These are phyloP conservation scores for Brachionus plicatilis DNA, from an alignment of 1,140 invertebrate genomes.

Conservation along the genomic window DNA sequence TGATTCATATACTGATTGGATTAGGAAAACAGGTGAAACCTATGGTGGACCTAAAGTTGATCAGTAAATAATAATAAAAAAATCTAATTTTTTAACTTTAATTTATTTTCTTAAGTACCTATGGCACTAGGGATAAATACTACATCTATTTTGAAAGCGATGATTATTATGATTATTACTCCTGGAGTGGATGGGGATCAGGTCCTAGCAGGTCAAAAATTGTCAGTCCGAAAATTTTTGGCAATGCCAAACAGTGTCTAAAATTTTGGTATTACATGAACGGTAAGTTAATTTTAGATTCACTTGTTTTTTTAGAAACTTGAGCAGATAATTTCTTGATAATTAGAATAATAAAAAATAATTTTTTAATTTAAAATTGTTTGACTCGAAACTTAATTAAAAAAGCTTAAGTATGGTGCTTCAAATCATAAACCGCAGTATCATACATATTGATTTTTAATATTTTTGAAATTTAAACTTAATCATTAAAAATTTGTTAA, in stretches of 20 bases:
- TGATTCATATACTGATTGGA: not conserved
- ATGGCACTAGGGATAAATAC: not conserved
- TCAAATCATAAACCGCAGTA: too few relatives aligned
- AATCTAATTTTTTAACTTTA: not conserved
- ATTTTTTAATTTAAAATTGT: not conserved
- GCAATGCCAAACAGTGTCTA: slow-evolving; percentile 41
- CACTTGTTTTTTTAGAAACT: too few relatives aligned
- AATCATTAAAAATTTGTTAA: too few relatives aligned
- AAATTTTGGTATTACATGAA: slow-evolving; percentile 46
- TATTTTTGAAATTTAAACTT: too few relatives aligned
- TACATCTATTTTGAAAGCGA: not conserved
- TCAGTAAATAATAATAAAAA: not conserved
- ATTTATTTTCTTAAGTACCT: not conserved
- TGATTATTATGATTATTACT: slow-evolving; percentile 5
- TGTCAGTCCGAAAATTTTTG: not conserved
- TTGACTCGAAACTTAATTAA: too few relatives aligned
- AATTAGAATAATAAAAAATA: not conserved
- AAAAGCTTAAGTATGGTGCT: too few relatives aligned
- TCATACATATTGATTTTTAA: too few relatives aligned
- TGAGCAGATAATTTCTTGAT: too few relatives aligned
- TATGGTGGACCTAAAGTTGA: slow-evolving; percentile 11
- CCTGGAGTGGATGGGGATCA: not conserved
- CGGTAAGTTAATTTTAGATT: not conserved
- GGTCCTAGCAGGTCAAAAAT: not conserved
- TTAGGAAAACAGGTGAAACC: not conserved